These are phyloP conservation scores for Ceratothoa steindachneri DNA, from an alignment of 2,888 invertebrate genomes.

Conservation along the genomic window DNA sequence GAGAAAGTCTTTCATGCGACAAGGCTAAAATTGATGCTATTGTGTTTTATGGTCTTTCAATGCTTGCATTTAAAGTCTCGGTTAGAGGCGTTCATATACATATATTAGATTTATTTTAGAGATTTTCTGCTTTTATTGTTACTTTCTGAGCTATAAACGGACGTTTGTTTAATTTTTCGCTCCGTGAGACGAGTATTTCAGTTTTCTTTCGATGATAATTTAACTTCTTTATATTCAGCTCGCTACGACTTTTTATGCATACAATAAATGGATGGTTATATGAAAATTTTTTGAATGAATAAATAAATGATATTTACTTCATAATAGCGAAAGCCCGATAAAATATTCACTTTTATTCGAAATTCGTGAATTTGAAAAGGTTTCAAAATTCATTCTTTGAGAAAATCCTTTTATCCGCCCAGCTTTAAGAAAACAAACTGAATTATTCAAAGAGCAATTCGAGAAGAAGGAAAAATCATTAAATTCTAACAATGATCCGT, in stretches of 20 bases:
- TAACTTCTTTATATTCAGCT: background rate
- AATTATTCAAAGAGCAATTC: slow-evolving; percentile 5
- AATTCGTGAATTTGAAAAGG: slow-evolving; percentile 4
- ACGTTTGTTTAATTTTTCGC: background rate
- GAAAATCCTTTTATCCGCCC: slow-evolving; percentile 8
- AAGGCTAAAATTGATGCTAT: slow-evolving; percentile 6
- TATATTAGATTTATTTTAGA: background rate
- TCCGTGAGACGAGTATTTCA: background rate
- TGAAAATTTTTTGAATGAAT: background rate
- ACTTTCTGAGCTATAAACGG: background rate
- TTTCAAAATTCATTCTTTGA: slow-evolving; percentile 6
- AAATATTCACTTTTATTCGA: background rate
- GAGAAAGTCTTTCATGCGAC: background rate
- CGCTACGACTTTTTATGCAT: background rate
- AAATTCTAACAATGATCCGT: slow-evolving; percentile 28
- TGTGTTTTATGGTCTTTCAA: background rate
- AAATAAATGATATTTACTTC: background rate
- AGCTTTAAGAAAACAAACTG: slow-evolving; percentile 9
- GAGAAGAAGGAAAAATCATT: slow-evolving; percentile 25
- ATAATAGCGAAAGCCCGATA: background rate
- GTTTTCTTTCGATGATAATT: background rate
- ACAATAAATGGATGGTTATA: background rate
- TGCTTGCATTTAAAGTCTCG: background rate
- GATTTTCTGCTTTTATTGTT: background rate
- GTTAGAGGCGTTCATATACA: background rate